Conservation (phyloP, 2,113 vertebrate species). For the Mesocricetus auratus region DNA sequence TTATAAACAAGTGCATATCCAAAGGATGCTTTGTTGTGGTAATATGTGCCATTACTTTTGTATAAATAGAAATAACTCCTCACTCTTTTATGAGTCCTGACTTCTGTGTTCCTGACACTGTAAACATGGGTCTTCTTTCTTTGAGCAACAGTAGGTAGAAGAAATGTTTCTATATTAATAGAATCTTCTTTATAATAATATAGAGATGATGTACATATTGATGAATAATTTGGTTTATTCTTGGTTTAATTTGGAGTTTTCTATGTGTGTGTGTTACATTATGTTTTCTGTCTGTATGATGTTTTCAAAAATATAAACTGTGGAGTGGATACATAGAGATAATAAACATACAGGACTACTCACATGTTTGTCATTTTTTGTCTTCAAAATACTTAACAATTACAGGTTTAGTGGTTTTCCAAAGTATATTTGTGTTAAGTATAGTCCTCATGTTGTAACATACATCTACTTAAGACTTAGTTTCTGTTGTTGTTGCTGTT, state of each 20-base stretch:
- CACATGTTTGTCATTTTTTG: background rate
- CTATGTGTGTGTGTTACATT: background rate
- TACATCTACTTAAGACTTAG: background rate
- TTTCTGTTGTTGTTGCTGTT: background rate
- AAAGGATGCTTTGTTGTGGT: background rate
- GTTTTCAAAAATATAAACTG: background rate
- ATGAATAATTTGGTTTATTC: background rate
- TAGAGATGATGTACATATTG: background rate
- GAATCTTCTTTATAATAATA: background rate
- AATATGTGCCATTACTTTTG: background rate
- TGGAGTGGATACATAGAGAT: background rate
- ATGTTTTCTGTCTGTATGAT: background rate
- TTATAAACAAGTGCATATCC: background rate
- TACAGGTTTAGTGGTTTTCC: background rate
- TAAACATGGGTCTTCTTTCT: background rate
- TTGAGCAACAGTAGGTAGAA: background rate
- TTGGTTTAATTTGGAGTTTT: background rate
- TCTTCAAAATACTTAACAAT: background rate
- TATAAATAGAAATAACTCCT: background rate
- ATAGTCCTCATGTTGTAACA: background rate
- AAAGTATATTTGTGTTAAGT: background rate
- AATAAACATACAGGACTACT: background rate
- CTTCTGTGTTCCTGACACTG: background rate
- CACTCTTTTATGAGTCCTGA: background rate
- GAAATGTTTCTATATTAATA: constrained; percentile 20